phyloP scores from a whole-genome alignment of 2,797 vertebrate genomes.

The Rhynchonycteris naso region DNA sequence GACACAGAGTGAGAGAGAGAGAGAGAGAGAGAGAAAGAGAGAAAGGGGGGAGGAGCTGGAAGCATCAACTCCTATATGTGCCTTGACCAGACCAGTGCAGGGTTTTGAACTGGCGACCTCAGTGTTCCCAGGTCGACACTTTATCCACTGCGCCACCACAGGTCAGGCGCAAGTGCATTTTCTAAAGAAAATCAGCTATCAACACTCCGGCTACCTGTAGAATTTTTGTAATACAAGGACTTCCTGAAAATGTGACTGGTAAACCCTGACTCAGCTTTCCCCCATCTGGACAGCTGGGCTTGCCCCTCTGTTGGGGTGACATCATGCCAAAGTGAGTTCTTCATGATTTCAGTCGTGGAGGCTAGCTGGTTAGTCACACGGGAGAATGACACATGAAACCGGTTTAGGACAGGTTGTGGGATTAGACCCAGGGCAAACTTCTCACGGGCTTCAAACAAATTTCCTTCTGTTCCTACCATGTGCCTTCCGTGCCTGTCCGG shows the following conservation, averaged over 20 bases:
- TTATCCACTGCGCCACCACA: too few relatives aligned
- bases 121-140: too few relatives aligned
- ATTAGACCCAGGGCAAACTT: conserved; percentile 38
- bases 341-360: neutral
- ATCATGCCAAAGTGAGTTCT: neutral
- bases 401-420: conserved; percentile 42
- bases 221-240: conserved; percentile 8
- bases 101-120: too few relatives aligned
- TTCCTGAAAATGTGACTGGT: neutral
- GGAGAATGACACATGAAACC: conserved; percentile 53
- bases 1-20: too few relatives aligned
- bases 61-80: too few relatives aligned
- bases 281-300: neutral
- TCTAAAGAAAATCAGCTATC: neutral
- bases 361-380: conserved; percentile 49
- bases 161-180: neutral
- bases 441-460: conserved; percentile 42
- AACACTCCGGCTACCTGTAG: neutral
- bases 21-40: too few relatives aligned
- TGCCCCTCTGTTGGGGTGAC: neutral
- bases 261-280: neutral
- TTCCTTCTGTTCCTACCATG: neutral
- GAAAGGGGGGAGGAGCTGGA: too few relatives aligned
- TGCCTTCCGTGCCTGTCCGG: neutral
- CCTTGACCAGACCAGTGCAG: too few relatives aligned